Evolutionary conservation across 2,888 invertebrate genomes (phyloP).

Genomic region (Drosophila anomalata): DNA sequence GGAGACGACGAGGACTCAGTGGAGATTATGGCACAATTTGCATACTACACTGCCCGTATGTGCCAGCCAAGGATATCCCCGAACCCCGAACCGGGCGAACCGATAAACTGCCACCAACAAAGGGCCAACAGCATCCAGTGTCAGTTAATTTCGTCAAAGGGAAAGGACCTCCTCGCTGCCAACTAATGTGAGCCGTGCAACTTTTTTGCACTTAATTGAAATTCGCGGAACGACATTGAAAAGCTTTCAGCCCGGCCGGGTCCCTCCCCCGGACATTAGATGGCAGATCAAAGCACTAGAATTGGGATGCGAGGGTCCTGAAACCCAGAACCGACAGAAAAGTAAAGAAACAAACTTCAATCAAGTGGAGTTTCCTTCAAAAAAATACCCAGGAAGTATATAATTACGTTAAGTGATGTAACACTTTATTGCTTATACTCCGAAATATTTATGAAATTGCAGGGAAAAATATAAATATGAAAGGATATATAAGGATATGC

Average conservation of each 20-base stretch:
- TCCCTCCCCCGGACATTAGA: background rate
- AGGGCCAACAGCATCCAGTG: conserved; percentile 13
- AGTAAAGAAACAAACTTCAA: background rate
- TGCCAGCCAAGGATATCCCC: conserved; percentile 39
- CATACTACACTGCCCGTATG: conserved; percentile 48
- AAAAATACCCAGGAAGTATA: no score
- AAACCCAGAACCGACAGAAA: background rate
- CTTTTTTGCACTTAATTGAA: conserved; percentile 21
- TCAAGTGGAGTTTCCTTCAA: background rate
- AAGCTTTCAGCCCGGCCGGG: conserved; percentile 19
- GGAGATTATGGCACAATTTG: conserved; percentile 65
- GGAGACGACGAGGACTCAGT: conserved; percentile 21
- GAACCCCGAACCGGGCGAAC: background rate
- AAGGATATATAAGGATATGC: background rate
- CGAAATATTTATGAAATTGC: conserved; percentile 14
- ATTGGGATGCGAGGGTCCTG: background rate
- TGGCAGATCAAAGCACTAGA: conserved; percentile 13
- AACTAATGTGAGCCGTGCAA: conserved; percentile 19
- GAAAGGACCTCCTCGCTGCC: conserved; percentile 8
- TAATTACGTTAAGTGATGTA: background rate
- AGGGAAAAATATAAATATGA: conserved; percentile 15
- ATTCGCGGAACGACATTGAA: conserved; percentile 22
- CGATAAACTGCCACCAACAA: conserved; percentile 2
- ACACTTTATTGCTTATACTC: background rate
- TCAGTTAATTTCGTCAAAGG: conserved; percentile 18